Evolutionary conservation across 2,797 vertebrate species (phyloP), one percentile per base, ranked within the genome.

Genomic region (Heteromormyrus szaboi): DNA sequence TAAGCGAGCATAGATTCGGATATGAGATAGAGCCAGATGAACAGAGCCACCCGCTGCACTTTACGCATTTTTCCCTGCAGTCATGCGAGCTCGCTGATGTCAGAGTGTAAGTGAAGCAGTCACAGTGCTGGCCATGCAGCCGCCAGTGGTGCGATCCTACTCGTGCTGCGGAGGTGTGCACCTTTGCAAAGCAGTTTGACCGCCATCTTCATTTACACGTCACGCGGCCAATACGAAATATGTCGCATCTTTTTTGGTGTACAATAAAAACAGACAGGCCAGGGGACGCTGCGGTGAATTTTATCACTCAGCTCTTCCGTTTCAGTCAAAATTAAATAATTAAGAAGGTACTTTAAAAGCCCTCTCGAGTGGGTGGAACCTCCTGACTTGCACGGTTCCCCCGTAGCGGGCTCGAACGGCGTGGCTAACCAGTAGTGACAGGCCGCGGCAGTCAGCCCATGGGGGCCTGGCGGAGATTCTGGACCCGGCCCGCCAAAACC

Each of bases 381-480:
- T 87, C 59, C 86, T 22, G n/a, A 50, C 56, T 65, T 22, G 9
- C 59, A 25, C 59, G 6, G 41, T 29, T 25, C 86, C 86, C 87
- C 54, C 22, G 22, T 44, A 14, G 88, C 41, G 79, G 22, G 88
- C 79, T 88, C 53, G 72, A 79, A 93, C 92, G 93, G 94, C 92
- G 90, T 94, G 92, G 95, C 87, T 94, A 93, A 96, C 91, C 91
- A 37, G 46, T 93, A 94, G 92, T 94, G 95, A 95, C 95, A 95
- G 93, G 65, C 72, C 91, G 90, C 91, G 90, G 90, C 92, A 92
- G 92, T 94, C 92, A 90, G 91, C 93, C 94, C 92, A 91, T 44
- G 90, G 95, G 92, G 90, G 90, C 91, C 94, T 95, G 92, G 94
- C 91, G 91, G 94, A 92, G 94, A 92, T 88, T 90, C 91, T 91